phyloP scores from a whole-genome alignment of 2,888 invertebrate species.

The Anthophora plumipes region DNA sequence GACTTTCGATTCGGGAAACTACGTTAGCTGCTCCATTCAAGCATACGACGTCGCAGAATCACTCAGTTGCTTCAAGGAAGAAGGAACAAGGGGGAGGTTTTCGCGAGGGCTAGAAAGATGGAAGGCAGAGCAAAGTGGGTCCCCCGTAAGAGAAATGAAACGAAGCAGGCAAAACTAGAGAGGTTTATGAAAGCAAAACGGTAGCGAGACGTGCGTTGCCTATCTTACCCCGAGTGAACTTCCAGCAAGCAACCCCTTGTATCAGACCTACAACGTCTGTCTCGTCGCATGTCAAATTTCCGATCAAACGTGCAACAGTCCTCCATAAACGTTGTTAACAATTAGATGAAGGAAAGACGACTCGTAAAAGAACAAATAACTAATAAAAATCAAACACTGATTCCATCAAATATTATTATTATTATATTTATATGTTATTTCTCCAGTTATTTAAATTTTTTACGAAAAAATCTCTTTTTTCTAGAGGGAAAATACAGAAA shows the following conservation, averaged over 20 bases:
- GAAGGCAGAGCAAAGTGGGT: slow-evolving; percentile 58
- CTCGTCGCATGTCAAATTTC: slow-evolving; percentile 18
- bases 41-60: slow-evolving; percentile 64
- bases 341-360: too few species aligned
- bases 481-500: too few species aligned
- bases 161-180: slow-evolving; percentile 65
- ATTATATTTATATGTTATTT: neutral
- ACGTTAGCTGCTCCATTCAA: slow-evolving; percentile 32
- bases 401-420: neutral
- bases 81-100: slow-evolving; percentile 47
- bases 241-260: slow-evolving; percentile 67
- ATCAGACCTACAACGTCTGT: slow-evolving; percentile 60
- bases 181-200: slow-evolving; percentile 80
- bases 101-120: slow-evolving; percentile 50
- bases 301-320: neutral
- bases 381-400: neutral
- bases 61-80: slow-evolving; percentile 65
- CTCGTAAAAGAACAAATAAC: too few species aligned
- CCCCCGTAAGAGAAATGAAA: slow-evolving; percentile 56
- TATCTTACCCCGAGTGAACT: slow-evolving; percentile 69
- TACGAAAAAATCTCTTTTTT: neutral
- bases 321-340: neutral
- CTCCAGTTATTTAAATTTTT: neutral
- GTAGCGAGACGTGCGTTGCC: slow-evolving; percentile 78
- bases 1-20: slow-evolving; percentile 31